Percentiles rank a stretch among this genome's conserved stretches.
phyloP scores from a whole-genome alignment of 2,797 vertebrate species.

The Enteromius afrohamiltoni region DNA sequence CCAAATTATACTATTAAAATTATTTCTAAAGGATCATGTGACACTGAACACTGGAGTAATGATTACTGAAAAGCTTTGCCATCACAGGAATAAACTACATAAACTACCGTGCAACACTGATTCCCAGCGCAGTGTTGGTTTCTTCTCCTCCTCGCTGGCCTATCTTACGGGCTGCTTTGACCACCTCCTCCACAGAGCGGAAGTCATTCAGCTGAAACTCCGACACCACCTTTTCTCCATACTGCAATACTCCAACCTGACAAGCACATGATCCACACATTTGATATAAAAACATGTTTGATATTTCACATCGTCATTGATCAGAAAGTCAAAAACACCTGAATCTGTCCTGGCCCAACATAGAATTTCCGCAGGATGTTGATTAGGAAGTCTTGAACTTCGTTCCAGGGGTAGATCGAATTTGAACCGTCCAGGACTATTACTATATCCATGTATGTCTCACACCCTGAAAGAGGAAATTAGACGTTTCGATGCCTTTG shows the following conservation, averaged over 20 bases:
- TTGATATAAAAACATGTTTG: neutral
- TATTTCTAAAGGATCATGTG: neutral
- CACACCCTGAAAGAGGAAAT: slow-evolving; percentile 83
- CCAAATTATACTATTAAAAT: neutral
- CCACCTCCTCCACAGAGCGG: slow-evolving; percentile 91
- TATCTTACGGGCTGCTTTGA: slow-evolving; percentile 90
- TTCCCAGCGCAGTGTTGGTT: slow-evolving; percentile 94
- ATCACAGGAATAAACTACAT: neutral
- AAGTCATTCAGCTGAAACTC: slow-evolving; percentile 95
- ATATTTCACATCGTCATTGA: neutral
- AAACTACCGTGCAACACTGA: slow-evolving; percentile 91
- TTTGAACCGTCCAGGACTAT: slow-evolving; percentile 98
- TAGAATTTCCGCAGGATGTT: slow-evolving; percentile 98
- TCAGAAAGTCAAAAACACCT: slow-evolving; percentile 76
- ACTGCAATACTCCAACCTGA: slow-evolving; percentile 94
- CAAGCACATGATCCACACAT: slow-evolving; percentile 9
- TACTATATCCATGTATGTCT: slow-evolving; percentile 98
- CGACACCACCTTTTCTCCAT: slow-evolving; percentile 93
- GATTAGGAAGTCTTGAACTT: slow-evolving; percentile 97
- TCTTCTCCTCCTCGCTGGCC: slow-evolving; percentile 93
- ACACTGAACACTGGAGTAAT: neutral
- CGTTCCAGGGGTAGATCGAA: slow-evolving; percentile 98
- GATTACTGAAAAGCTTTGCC: neutral
- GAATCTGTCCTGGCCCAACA: slow-evolving; percentile 96
- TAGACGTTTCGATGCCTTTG: slow-evolving; percentile 5